These are phyloP conservation scores for Amphipoea oculea DNA, from an alignment of 2,888 invertebrate species.

Conservation along the genomic window DNA sequence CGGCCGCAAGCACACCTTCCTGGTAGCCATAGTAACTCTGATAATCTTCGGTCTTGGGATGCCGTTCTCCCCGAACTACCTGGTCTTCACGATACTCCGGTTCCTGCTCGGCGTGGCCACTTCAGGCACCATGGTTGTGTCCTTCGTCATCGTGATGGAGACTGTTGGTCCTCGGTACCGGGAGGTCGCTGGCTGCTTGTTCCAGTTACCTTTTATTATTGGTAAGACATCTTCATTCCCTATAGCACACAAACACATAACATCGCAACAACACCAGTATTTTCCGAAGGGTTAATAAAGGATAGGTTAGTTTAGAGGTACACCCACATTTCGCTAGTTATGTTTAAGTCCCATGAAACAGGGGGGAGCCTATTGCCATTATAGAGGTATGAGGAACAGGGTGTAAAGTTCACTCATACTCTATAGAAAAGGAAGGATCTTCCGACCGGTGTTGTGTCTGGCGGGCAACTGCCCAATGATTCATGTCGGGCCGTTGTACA, in stretches of 20 bases:
- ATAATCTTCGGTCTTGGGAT: slow-evolving; percentile 92
- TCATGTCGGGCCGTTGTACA: too few relatives aligned
- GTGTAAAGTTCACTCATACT: too few relatives aligned
- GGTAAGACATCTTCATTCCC: slow-evolving; percentile 72
- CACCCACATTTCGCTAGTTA: too few relatives aligned
- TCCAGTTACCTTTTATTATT: slow-evolving; percentile 92
- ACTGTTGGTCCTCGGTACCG: slow-evolving; percentile 90
- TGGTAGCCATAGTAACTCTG: slow-evolving; percentile 92
- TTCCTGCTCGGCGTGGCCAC: slow-evolving; percentile 94
- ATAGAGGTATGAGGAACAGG: too few relatives aligned
- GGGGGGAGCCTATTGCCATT: too few relatives aligned
- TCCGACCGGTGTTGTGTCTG: too few relatives aligned
- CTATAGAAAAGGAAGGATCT: too few relatives aligned
- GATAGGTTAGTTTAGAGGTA: too few relatives aligned
- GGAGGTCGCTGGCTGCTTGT: slow-evolving; percentile 91
- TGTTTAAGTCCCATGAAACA: too few relatives aligned
- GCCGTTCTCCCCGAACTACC: slow-evolving; percentile 92
- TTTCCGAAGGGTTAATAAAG: too few relatives aligned
- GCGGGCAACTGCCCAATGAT: too few relatives aligned
- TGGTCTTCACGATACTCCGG: slow-evolving; percentile 91
- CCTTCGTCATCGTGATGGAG: slow-evolving; percentile 93
- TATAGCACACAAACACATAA: neutral
- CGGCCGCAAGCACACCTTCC: slow-evolving; percentile 93
- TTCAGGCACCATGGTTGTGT: slow-evolving; percentile 95
- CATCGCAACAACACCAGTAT: too few relatives aligned